Conservation (phyloP, 35 echinoderm and acorn worm species). For the Chiridota heheva region DNA sequence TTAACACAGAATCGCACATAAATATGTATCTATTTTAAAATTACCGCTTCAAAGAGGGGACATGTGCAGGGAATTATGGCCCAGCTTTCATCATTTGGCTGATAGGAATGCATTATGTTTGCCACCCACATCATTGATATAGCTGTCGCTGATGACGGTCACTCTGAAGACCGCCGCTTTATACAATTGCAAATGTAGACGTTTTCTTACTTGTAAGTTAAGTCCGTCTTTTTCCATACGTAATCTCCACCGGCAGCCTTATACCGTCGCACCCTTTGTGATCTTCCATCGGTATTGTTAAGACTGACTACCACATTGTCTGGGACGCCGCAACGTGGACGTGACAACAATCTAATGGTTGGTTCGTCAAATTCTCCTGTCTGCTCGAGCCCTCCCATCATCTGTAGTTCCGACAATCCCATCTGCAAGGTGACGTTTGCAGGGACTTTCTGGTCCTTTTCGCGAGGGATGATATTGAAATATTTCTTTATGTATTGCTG, state of each 20-base stretch:
- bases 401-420: conserved; percentile 1
- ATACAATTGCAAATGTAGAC: no score
- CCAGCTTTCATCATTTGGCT: no score
- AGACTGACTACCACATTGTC: not conserved
- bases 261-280: conserved; percentile 19
- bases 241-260: conserved; percentile 28
- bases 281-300: not conserved
- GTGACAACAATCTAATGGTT: conserved; percentile 5
- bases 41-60: no score
- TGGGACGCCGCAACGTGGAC: conserved; percentile 18
- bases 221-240: conserved; percentile 42
- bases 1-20: no score
- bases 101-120: no score
- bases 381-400: conserved; percentile 16
- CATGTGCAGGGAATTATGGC: no score
- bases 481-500: conserved; percentile 20
- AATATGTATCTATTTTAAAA: no score
- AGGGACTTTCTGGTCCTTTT: not conserved
- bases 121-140: no score
- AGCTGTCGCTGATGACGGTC: no score
- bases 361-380: conserved; percentile 30
- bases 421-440: not conserved
- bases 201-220: conserved; percentile 48
- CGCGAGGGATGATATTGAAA: not conserved
- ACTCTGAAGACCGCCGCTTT: no score